phyloP scores from a whole-genome alignment of 1,140 invertebrate genomes.

The Bombus sylvicola region DNA sequence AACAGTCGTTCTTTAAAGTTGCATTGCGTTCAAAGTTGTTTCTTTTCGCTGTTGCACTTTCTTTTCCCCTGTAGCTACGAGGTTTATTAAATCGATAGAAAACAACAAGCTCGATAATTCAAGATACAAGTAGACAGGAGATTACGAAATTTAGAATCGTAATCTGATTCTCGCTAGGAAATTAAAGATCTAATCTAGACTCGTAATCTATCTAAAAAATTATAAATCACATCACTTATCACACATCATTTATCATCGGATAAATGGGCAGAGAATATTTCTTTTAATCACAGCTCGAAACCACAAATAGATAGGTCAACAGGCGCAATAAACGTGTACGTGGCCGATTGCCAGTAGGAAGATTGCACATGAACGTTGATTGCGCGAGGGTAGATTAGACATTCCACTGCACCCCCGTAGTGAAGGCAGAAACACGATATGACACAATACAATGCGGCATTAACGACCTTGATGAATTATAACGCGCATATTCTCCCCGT shows the following conservation, averaged over 20 bases:
- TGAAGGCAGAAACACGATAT: conserved; percentile 35
- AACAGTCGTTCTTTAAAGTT: background rate
- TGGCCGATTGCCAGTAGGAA: conserved; percentile 47
- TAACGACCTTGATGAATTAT: conserved; percentile 47
- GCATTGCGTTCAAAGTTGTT: background rate
- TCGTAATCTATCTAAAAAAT: background rate
- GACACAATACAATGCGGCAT: conserved; percentile 40
- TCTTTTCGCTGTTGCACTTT: background rate
- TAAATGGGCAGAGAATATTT: background rate
- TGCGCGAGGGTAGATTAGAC: conserved; percentile 41
- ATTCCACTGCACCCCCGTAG: conserved; percentile 40
- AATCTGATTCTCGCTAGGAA: background rate
- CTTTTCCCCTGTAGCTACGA: background rate
- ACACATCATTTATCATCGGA: background rate
- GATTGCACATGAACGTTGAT: conserved; percentile 15
- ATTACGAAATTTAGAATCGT: background rate
- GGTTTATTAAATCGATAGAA: background rate
- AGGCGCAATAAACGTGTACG: background rate
- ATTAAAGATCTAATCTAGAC: background rate
- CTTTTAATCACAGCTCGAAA: background rate
- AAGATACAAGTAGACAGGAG: background rate
- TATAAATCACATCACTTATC: background rate
- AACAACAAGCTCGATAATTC: background rate
- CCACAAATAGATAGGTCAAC: background rate
- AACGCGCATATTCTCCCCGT: conserved; percentile 2